A percentile compares a stretch with the other conserved stretches of the same genome.
Evolutionary conservation across 2,797 vertebrate genomes (phyloP).

Genomic region (Galagoides demidoff): DNA sequence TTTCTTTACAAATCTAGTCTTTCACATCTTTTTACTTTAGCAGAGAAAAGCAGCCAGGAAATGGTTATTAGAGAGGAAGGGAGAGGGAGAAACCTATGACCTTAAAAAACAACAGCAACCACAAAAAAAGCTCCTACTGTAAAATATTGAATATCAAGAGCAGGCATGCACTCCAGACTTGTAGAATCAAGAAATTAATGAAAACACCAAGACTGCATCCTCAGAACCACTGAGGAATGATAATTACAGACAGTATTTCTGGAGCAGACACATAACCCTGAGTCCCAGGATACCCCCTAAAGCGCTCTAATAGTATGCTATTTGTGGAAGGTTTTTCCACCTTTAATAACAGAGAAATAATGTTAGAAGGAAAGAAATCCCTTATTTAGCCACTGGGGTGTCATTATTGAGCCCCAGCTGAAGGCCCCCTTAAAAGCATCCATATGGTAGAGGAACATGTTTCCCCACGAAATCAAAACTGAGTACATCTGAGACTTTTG

Average conservation of each 20-base stretch:
- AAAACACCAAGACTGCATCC: slow-evolving; percentile 74
- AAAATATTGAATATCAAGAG: slow-evolving; percentile 69
- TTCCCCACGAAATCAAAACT: slow-evolving; percentile 80
- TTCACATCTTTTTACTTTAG: slow-evolving; percentile 64
- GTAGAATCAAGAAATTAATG: slow-evolving; percentile 80
- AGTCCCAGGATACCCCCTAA: slow-evolving; percentile 80
- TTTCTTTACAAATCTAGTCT: slow-evolving; percentile 60
- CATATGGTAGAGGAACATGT: slow-evolving; percentile 80
- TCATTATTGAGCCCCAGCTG: slow-evolving; percentile 77
- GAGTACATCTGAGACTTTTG: slow-evolving; percentile 76
- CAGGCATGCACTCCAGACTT: slow-evolving; percentile 57
- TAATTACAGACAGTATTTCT: slow-evolving; percentile 83
- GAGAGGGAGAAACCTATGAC: slow-evolving; percentile 14
- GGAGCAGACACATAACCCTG: slow-evolving; percentile 82
- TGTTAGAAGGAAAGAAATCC: slow-evolving; percentile 80
- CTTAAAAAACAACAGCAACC: slow-evolving; percentile 11
- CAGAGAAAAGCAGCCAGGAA: slow-evolving; percentile 68
- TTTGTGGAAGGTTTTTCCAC: slow-evolving; percentile 83
- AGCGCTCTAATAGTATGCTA: slow-evolving; percentile 80
- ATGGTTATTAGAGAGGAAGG: slow-evolving; percentile 54
- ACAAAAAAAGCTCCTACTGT: neutral
- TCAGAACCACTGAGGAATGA: slow-evolving; percentile 79
- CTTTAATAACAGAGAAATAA: slow-evolving; percentile 84
- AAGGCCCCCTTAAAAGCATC: slow-evolving; percentile 78
- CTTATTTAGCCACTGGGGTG: slow-evolving; percentile 80